These are phyloP conservation scores for Tamias sibiricus DNA, from an alignment of 2,113 vertebrate genomes.

Conservation along the genomic window DNA sequence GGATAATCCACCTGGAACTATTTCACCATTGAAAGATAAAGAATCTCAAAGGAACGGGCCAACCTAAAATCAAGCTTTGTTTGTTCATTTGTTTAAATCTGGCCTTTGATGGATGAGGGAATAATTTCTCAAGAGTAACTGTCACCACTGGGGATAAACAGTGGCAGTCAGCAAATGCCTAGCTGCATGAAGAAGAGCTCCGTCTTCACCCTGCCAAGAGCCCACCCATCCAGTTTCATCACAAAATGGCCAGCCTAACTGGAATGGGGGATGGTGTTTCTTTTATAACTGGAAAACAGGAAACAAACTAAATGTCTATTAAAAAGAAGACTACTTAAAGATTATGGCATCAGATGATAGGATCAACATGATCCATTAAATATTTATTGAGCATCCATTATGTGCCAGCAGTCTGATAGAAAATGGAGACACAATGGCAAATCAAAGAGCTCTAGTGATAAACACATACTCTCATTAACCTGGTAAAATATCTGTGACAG, in stretches of 20 bases:
- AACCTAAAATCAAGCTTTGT: not conserved
- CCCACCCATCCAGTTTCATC: not conserved
- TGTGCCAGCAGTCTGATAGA: not conserved
- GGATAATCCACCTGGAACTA: not conserved
- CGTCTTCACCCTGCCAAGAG: not conserved
- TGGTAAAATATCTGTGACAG: not conserved
- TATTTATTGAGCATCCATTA: not conserved
- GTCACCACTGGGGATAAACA: not conserved
- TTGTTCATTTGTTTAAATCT: not conserved
- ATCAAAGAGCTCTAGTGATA: not conserved
- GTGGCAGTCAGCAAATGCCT: not conserved
- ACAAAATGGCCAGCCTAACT: not conserved
- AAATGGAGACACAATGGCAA: not conserved
- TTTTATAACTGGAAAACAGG: not conserved
- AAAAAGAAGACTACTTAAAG: not conserved
- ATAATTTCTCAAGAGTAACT: not conserved
- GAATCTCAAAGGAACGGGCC: not conserved
- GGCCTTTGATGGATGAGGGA: not conserved
- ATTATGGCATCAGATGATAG: not conserved
- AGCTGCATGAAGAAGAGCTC: not conserved
- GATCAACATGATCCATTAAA: not conserved
- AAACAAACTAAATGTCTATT: not conserved
- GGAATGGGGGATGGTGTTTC: not conserved
- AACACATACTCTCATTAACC: not conserved
- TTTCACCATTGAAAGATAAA: not conserved